These are phyloP conservation scores for Erythrolamprus reginae DNA, from an alignment of 2,113 vertebrate genomes.

Conservation along the genomic window DNA sequence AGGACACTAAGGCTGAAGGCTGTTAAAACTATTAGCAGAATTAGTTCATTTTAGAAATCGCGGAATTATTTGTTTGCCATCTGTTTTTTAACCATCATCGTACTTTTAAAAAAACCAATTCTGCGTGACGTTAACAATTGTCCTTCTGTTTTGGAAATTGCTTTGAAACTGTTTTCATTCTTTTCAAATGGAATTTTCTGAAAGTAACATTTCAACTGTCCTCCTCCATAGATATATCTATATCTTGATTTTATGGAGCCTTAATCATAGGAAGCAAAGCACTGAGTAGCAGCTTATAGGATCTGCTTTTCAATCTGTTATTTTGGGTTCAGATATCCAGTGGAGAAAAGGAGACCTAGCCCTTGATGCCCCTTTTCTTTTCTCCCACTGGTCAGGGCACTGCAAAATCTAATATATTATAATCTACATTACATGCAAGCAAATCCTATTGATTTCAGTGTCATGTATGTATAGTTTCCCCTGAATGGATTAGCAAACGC, in stretches of 20 bases:
- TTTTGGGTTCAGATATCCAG: neutral
- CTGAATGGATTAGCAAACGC: neutral
- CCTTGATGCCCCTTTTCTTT: neutral
- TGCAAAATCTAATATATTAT: neutral
- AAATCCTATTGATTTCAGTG: neutral
- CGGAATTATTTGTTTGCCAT: constrained; percentile 14
- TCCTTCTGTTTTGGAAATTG: constrained; percentile 49
- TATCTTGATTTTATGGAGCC: constrained; percentile 1
- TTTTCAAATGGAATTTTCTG: constrained; percentile 42
- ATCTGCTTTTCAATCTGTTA: neutral
- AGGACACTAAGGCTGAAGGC: constrained; percentile 32
- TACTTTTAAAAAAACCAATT: constrained; percentile 3
- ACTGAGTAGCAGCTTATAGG: neutral
- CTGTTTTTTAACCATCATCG: constrained; percentile 29
- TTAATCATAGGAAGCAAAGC: neutral
- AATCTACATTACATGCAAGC: neutral
- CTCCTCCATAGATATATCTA: constrained; percentile 10
- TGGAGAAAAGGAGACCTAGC: neutral
- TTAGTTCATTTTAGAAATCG: constrained; percentile 16
- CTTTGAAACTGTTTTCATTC: constrained; percentile 38
- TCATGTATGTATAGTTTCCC: neutral
- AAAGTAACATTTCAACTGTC: constrained; percentile 37
- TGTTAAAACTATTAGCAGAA: constrained; percentile 35
- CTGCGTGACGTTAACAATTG: constrained; percentile 23
- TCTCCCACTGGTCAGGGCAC: neutral